phyloP scores from a whole-genome alignment of 2,888 invertebrate genomes.

The Agapostemon virescens region DNA sequence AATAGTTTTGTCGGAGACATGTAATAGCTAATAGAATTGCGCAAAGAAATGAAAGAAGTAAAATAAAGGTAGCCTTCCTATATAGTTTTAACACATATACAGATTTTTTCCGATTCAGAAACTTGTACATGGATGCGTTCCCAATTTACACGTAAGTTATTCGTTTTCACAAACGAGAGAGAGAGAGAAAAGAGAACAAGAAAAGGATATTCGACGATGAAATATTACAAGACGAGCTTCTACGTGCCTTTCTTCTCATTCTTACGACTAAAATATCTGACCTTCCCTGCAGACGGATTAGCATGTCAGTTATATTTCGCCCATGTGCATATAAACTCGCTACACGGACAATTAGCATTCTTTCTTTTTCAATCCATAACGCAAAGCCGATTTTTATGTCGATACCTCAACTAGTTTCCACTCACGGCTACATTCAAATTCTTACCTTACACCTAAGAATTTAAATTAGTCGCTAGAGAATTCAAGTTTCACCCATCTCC shows the following conservation, averaged over 20 bases:
- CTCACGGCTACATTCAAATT: not conserved
- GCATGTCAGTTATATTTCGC: slow-evolving; percentile 9
- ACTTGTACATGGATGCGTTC: slow-evolving; percentile 7
- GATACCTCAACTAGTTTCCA: not conserved
- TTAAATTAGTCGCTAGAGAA: not conserved
- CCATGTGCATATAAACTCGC: not conserved
- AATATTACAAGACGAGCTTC: slow-evolving; percentile 36
- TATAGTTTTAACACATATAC: slow-evolving; percentile 66
- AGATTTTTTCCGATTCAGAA: slow-evolving; percentile 54
- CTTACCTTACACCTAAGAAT: not conserved
- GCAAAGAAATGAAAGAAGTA: slow-evolving; percentile 62
- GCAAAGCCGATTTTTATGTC: not conserved
- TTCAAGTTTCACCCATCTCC: not conserved
- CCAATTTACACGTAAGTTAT: slow-evolving; percentile 19
- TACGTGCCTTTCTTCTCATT: slow-evolving; percentile 34
- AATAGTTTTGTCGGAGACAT: slow-evolving; percentile 66
- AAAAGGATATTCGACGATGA: slow-evolving; percentile 10
- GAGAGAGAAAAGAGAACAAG: not conserved
- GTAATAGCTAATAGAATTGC: slow-evolving; percentile 66
- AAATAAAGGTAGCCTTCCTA: slow-evolving; percentile 70
- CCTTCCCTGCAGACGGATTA: slow-evolving; percentile 22
- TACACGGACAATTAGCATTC: slow-evolving; percentile 11
- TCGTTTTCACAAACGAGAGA: not conserved
- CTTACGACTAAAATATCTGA: slow-evolving; percentile 19
- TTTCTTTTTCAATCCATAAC: not conserved